Evolutionary conservation across 2,113 vertebrate genomes (phyloP).

Genomic region (Rostratula benghalensis): DNA sequence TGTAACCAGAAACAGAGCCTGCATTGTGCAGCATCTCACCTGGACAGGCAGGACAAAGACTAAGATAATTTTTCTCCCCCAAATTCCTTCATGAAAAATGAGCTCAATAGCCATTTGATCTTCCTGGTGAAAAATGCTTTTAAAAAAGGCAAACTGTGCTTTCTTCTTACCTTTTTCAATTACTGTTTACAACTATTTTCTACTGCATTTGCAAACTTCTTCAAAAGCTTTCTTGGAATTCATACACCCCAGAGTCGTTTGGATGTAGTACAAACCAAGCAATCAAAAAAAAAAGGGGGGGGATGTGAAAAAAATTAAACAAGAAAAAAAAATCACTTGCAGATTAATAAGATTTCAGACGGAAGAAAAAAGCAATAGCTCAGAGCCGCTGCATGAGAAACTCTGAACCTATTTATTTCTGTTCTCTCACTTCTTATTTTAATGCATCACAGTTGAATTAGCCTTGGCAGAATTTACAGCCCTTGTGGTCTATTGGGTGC

Average conservation of each 20-base stretch:
- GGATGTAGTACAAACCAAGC: background rate
- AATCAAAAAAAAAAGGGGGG: background rate
- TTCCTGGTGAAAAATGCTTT: background rate
- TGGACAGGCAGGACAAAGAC: background rate
- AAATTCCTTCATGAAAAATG: background rate
- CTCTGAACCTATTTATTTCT: conserved; percentile 16
- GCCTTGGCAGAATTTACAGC: background rate
- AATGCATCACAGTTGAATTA: background rate
- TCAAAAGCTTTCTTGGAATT: conserved; percentile 33
- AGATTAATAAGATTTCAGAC: conserved; percentile 46
- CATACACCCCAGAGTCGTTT: background rate
- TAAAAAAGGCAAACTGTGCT: background rate
- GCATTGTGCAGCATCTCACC: accelerated
- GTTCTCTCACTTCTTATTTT: background rate
- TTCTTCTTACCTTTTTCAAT: conserved; percentile 48
- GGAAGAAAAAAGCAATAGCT: conserved; percentile 3
- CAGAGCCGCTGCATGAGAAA: conserved; percentile 5
- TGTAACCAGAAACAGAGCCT: background rate
- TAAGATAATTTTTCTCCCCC: background rate
- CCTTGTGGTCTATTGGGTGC: background rate
- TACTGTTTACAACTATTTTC: conserved; percentile 38
- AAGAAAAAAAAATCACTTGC: background rate
- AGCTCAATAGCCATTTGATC: background rate
- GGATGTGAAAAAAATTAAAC: background rate
- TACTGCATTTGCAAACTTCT: background rate